Conservation (phyloP, 2,113 vertebrate species). For the Dissostichus mawsoni region DNA sequence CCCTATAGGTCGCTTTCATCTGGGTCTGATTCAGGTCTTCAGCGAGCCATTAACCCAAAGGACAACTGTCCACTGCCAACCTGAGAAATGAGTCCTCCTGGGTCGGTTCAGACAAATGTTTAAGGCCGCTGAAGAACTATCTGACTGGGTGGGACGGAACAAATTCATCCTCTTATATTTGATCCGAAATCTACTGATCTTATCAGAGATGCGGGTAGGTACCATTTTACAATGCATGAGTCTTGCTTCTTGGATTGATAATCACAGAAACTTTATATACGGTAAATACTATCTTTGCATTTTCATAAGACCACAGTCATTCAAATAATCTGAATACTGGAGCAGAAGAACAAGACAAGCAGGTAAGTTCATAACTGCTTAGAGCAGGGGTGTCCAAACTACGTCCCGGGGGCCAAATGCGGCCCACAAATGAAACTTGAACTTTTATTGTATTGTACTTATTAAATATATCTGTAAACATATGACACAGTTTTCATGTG, state of each 20-base stretch:
- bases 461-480: too few species aligned
- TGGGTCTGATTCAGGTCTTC: slow-evolving; percentile 84
- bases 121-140: slow-evolving; percentile 61
- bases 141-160: slow-evolving; percentile 22
- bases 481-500: too few species aligned
- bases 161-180: slow-evolving; percentile 8
- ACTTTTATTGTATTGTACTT: too few species aligned
- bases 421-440: too few species aligned
- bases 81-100: slow-evolving; percentile 85
- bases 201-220: slow-evolving; percentile 36
- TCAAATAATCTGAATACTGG: background rate
- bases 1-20: slow-evolving; percentile 87
- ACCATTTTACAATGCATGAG: background rate
- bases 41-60: slow-evolving; percentile 86
- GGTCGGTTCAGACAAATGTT: slow-evolving; percentile 75
- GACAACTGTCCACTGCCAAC: slow-evolving; percentile 82
- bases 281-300: background rate
- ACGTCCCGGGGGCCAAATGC: too few species aligned
- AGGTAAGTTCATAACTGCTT: background rate
- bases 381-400: too few species aligned
- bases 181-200: slow-evolving; percentile 11
- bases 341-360: background rate
- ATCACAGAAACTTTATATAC: background rate
- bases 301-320: background rate
- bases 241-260: background rate